Evolutionary conservation across 1,140 invertebrate species (phyloP), one percentile per base, ranked within the genome.

Genomic region (Palaemon carinicauda): DNA sequence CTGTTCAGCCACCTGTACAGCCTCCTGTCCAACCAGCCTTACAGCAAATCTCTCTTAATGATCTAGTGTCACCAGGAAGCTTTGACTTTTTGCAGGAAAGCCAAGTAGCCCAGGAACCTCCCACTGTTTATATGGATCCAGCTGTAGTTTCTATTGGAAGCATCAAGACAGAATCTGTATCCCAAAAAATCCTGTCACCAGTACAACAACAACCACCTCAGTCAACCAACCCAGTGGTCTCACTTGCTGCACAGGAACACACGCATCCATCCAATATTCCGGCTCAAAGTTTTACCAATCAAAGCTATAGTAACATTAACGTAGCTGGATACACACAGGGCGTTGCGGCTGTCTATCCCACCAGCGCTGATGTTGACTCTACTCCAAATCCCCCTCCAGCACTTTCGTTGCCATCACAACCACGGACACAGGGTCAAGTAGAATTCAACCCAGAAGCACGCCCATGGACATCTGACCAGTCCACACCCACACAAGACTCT

Each of bases 51-150:
- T 86, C 84, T 53, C 31, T 86, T 14, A 86, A 73, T 80, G 84
- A 86, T 33, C 52, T 86, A 15, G 84, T 86, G 27, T 17, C 84
- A 19, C 84, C 84, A 33, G 84, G 84, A 53, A 80, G 77, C 52
- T 86, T 86, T 86, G 84, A 86, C 78, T 86, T 86, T 60, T n/a
- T 86, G 10, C 84, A 86, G 78, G 84, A 86, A 73, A 86, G 84
- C 54, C 84, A 86, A 52, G 84, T 86, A 10, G 84, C 84, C 33
- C 84, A 86, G 50, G 84, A 86, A 24, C 84, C 84, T 52, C 65
- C 84, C 17, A 74, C 77, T 17, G 84, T 86, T 33, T 86, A 86
- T 29, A 86, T 86, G 84, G 84, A 86, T 54, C 84, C 84, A 86
- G 84, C 84, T 69, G 84, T 86, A n/a, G 77, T 86, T 21, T 86